Evolutionary conservation across 2,797 vertebrate genomes (phyloP), one percentile per base, ranked within the genome.

Genomic region (Fratercula arctica): DNA sequence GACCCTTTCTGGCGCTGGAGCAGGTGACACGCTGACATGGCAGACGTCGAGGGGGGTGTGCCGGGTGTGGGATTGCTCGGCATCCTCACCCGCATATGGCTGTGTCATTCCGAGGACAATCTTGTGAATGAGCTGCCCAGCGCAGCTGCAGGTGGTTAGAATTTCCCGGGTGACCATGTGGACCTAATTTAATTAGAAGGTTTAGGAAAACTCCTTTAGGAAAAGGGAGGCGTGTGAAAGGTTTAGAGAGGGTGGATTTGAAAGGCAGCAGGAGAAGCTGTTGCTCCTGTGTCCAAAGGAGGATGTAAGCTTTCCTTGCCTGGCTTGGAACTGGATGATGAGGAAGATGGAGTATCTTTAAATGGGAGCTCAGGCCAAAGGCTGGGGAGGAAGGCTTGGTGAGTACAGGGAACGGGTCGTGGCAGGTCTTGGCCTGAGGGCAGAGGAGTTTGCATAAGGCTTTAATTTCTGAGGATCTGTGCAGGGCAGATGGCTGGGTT

Each of bases 381-480:
- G 56, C 63, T 70, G 48, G 20, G 53, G 43, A 73, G 56, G 56
- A 83, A 79, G 61, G 60, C 37, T 23, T 87, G 83, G 29, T 43
- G 63, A 94, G 64, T 13, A 35, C 61, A 51, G 77, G 70, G 57
- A 85, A 93, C 61, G 68, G 61, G 18, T 45, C 81, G 66, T 96
- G 89, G 85, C 90, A 96, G 84, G 20, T 77, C 84, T 51, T 83
- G 77, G 68, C 93, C 75, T 39, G 48, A 35, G 54, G 90, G 79
- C 63, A 89, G 76, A 77, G n/a, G 43, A 85, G 66, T 92, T 94
- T 95, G 88, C 85, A 51, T 85, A 91, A 91, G 83, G 90, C 84
- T 93, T 74, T 93, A 57, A 85, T 91, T 95, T 95, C 78, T 33
- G 21, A 63, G 75, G 75, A 60, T 92, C 68, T 31, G 26, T 68